Evolutionary conservation across 2,888 invertebrate genomes (phyloP).

Genomic region (Drosophila anomelani): DNA sequence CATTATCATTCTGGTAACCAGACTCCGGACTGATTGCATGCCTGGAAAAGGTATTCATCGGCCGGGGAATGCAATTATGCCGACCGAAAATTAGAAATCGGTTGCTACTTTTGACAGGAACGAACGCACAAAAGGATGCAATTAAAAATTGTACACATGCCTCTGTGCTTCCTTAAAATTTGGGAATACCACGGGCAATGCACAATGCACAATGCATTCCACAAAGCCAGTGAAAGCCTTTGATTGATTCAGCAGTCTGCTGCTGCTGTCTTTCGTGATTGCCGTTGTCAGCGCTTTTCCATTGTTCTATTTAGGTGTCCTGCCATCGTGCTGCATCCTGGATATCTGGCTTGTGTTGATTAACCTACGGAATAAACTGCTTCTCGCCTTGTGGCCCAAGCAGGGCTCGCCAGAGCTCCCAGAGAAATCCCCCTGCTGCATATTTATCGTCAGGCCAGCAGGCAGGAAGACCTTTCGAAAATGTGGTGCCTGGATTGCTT

Average conservation of each 20-base stretch:
- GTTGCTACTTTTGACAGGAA: not conserved
- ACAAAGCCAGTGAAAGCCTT: not conserved
- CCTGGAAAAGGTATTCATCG: not conserved
- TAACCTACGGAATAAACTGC: not conserved
- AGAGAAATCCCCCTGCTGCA: conserved; percentile 1
- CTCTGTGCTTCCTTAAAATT: too few species aligned
- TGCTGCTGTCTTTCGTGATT: not conserved
- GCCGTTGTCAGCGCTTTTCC: not conserved
- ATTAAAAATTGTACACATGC: not conserved
- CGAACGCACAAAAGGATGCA: not conserved
- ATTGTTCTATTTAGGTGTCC: not conserved
- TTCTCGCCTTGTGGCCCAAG: conserved; percentile 4
- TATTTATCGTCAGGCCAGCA: not conserved
- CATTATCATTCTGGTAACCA: not conserved
- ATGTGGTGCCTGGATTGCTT: not conserved
- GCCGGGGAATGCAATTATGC: not conserved
- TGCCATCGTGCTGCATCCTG: not conserved
- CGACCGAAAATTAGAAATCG: not conserved
- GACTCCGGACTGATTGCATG: not conserved
- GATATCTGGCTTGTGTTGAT: conserved; percentile 19
- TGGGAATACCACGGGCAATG: not conserved
- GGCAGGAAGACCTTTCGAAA: not conserved
- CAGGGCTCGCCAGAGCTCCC: not conserved
- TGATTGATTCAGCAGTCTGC: not conserved
- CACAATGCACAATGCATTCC: not conserved